Evolutionary conservation across 1,140 invertebrate genomes (phyloP).

Genomic region (Episyrphus balteatus): DNA sequence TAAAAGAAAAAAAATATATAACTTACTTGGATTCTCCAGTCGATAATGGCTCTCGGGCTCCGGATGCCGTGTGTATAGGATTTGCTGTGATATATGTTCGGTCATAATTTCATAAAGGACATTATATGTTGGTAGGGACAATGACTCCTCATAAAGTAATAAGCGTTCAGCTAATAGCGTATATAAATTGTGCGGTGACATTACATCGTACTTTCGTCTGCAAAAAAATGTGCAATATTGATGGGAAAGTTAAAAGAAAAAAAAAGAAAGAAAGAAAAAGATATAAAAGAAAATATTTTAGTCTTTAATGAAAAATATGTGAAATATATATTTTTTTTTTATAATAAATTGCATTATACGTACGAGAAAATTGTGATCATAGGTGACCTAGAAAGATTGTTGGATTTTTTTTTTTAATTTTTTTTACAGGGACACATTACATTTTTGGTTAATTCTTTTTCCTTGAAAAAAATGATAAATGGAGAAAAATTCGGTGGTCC

Average conservation of each 20-base stretch:
- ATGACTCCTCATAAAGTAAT: constrained; percentile 75
- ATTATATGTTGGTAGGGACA: constrained; percentile 92
- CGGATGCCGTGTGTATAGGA: constrained; percentile 79
- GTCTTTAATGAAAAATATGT: not conserved
- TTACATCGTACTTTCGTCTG: constrained; percentile 95
- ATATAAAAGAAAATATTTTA: not conserved
- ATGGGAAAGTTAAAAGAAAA: not conserved
- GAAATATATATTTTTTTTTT: not conserved
- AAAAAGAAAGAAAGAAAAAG: not conserved
- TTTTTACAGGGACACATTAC: too few relatives aligned
- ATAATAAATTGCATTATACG: not conserved
- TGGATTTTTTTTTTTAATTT: not conserved
- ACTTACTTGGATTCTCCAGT: constrained; percentile 93
- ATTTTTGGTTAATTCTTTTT: too few relatives aligned
- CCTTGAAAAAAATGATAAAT: too few relatives aligned
- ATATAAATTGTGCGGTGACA: constrained; percentile 97
- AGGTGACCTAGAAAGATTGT: constrained; percentile 2
- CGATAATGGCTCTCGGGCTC: constrained; percentile 90
- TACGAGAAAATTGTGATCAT: not conserved
- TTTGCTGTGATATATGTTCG: constrained; percentile 91
- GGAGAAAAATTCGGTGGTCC: too few relatives aligned
- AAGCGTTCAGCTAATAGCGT: constrained; percentile 88
- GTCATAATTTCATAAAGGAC: constrained; percentile 98
- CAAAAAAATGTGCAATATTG: not conserved
- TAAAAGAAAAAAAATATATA: not conserved